These are phyloP conservation scores for Chromoteleia sp. DNA, from an alignment of 2,888 invertebrate species.

Conservation along the genomic window DNA sequence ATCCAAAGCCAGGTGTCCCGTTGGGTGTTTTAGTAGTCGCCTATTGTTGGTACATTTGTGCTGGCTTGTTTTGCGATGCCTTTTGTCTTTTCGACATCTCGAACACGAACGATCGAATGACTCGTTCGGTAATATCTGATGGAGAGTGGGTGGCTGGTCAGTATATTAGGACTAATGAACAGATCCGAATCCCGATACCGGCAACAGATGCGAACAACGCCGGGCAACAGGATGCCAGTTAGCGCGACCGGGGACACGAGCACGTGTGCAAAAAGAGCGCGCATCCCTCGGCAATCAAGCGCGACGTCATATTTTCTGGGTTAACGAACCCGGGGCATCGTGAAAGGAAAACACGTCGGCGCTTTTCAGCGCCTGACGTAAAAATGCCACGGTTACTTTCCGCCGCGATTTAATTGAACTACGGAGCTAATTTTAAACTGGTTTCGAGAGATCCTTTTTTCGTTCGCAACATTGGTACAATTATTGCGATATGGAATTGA, in stretches of 20 bases:
- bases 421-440: conserved; percentile 48
- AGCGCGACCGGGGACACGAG: conserved; percentile 59
- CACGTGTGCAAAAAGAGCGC: conserved; percentile 66
- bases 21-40: conserved; percentile 11
- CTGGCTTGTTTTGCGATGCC: conserved; percentile 38
- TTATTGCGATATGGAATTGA: conserved; percentile 52
- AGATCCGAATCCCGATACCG: conserved; percentile 78
- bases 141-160: conserved; percentile 78
- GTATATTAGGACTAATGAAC: conserved; percentile 82
- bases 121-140: conserved; percentile 75
- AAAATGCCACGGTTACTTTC: conserved; percentile 32
- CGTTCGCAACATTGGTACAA: conserved; percentile 48
- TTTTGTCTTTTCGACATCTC: conserved; percentile 68
- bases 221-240: conserved; percentile 72
- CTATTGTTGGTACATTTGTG: conserved; percentile 52
- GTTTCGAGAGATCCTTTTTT: conserved; percentile 37
- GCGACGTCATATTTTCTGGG: conserved; percentile 67
- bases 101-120: conserved; percentile 74
- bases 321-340: conserved; percentile 42
- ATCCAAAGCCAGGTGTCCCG: conserved; percentile 16
- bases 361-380: conserved; percentile 31
- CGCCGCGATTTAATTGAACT: conserved; percentile 50
- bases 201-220: conserved; percentile 64
- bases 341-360: conserved; percentile 45
- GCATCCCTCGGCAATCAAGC: conserved; percentile 50